Conservation (phyloP, 2,113 vertebrate species). For the Silurus meridionalis region DNA sequence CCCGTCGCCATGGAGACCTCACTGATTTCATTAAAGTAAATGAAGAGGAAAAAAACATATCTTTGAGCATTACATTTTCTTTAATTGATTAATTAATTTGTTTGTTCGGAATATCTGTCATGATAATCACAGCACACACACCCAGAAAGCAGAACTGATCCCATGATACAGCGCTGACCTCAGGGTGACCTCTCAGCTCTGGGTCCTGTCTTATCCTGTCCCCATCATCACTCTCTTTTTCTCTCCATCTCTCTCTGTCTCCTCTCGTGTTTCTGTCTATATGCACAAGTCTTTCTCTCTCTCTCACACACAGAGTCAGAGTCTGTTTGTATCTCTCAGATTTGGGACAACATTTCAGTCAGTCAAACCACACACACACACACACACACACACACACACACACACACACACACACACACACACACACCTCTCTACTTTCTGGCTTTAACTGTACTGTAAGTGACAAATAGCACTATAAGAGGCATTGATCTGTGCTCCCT, state of each 20-base stretch:
- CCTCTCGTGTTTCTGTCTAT: too few species aligned
- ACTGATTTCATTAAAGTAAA: too few species aligned
- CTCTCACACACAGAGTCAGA: neutral
- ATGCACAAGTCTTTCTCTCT: neutral
- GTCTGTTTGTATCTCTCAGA: neutral
- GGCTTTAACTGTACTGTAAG: slow-evolving; percentile 14
- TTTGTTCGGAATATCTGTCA: too few species aligned
- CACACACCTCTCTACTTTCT: neutral
- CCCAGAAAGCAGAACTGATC: neutral
- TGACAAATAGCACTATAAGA: slow-evolving; percentile 41
- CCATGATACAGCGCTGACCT: neutral
- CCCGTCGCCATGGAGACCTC: too few species aligned
- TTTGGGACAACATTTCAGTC: neutral
- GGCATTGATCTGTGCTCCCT: slow-evolving; percentile 45
- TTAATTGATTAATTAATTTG: too few species aligned
- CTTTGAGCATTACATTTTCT: too few species aligned
- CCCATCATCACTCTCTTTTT: neutral
- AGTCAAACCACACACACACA: neutral
- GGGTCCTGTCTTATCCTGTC: neutral
- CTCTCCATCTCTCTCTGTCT: neutral
- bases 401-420: neutral
- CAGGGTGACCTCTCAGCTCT: neutral
- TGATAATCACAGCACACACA: neutral
- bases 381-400: neutral
- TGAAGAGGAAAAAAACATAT: too few species aligned